Base-by-base conservation (phyloP, 2,113 vertebrate genomes). In the Deroptyus accipitrinus region DNA sequence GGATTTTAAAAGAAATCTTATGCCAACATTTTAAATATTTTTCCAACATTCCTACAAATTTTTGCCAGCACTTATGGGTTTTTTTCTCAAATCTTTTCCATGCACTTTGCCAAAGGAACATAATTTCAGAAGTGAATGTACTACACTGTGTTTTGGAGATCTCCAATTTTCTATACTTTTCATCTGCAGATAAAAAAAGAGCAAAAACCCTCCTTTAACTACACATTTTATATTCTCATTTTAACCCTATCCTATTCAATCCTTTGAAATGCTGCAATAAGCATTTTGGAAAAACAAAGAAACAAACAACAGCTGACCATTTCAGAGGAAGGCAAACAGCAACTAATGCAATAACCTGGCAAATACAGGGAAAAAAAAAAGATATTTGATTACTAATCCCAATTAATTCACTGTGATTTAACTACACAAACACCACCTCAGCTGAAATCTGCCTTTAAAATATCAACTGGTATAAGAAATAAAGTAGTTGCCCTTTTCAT, bases 41-140 rank as follows among this genome's bases (percentile, higher is more conserved):
- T 98, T 97, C 97, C 66, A 13, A 96, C 97, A 98, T 98, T 98
- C 97, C 93, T 98, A 94, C 93, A 95, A 97, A 97, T 97, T 97
- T 97, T 97, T 97, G 97, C 97, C 97, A 98, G 92, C 92, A 82
- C 95, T 97, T 94, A 91, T 90, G 77, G 51, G 44, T 92, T 97
- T 96, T 96, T 94, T 78, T 13, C 90, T 23, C 63, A 92, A 96
- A 97, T 97, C 94, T 98, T 98, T 98, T 98, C 97, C 97, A 98
- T 98, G 77, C 55, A 95, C 81, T 86, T 97, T 97, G 97, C 97
- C 98, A 98, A 97, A 98, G 93, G 94, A 97, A 97, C 96, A 95
- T 97, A 96, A 98, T 97, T 98, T 98, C 89, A 97, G 90, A 97
- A 97, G 84, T 96, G 90, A 97, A 96, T 95, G 94, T 96, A 97